phyloP scores from a whole-genome alignment of 1,140 invertebrate genomes.

The Drosophila suzukii region DNA sequence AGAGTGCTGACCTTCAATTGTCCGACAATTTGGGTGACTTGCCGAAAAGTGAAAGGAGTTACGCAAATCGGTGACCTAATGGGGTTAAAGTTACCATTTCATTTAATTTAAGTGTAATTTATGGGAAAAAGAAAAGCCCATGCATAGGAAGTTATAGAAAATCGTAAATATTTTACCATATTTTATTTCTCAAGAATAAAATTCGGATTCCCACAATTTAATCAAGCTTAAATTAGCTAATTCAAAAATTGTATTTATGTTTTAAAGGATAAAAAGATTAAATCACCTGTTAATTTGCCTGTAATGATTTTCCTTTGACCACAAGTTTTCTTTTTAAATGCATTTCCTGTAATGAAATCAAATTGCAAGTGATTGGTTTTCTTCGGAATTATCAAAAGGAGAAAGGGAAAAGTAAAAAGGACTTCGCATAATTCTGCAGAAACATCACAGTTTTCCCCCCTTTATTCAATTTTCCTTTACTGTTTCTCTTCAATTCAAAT shows the following conservation, averaged over 20 bases:
- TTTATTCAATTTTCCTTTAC: constrained; percentile 1
- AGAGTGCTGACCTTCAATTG: constrained; percentile 33
- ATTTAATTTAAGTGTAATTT: not conserved
- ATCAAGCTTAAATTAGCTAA: no score
- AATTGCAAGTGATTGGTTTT: constrained; percentile 6
- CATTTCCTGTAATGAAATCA: constrained; percentile 7
- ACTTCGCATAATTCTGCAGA: not conserved
- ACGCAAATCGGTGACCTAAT: constrained; percentile 16
- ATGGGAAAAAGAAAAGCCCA: no score
- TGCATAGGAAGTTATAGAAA: no score
- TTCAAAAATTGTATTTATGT: not conserved
- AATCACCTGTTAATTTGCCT: not conserved
- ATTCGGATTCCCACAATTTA: no score
- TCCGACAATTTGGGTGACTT: constrained; percentile 29
- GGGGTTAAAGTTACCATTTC: not conserved
- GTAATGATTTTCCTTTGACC: not conserved
- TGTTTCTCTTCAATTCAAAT: not conserved
- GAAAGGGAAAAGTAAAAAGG: not conserved
- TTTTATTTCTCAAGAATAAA: no score
- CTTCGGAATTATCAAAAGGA: not conserved
- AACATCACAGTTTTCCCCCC: not conserved
- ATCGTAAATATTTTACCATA: no score
- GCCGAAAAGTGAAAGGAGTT: constrained; percentile 8
- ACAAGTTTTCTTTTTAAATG: not conserved
- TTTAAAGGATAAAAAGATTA: not conserved